These are phyloP conservation scores for Narcine bancroftii DNA, from an alignment of 2,113 vertebrate genomes.

Conservation along the genomic window DNA sequence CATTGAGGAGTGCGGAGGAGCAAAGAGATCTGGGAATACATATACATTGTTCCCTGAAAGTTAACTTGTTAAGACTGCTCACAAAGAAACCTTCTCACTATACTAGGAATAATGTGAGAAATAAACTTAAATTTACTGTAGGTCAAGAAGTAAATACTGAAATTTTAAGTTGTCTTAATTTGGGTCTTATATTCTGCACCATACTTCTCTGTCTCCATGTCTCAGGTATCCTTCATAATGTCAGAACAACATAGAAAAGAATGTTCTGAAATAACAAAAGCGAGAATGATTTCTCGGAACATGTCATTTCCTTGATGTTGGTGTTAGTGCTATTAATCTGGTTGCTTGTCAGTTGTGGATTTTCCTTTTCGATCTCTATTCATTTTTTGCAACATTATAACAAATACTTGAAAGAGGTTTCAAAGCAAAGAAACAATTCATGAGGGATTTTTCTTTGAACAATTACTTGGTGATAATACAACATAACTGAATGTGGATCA, in stretches of 20 bases:
- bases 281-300: neutral
- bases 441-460: neutral
- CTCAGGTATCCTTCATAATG: neutral
- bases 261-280: neutral
- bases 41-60: too few relatives aligned
- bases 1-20: too few relatives aligned
- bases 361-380: slow-evolving; percentile 17
- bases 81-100: too few relatives aligned
- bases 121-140: too few relatives aligned
- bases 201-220: neutral
- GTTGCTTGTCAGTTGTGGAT: neutral
- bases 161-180: neutral
- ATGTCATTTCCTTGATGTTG: neutral
- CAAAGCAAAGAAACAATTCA: slow-evolving; percentile 10
- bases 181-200: neutral
- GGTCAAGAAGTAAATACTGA: neutral
- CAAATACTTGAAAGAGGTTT: neutral
- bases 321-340: slow-evolving; percentile 6
- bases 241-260: neutral
- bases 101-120: too few relatives aligned
- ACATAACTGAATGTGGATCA: slow-evolving; percentile 5
- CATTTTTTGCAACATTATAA: slow-evolving; percentile 1
- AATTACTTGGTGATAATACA: slow-evolving; percentile 14
- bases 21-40: too few relatives aligned
- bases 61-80: too few relatives aligned